These are phyloP conservation scores for Mola mola DNA, from an alignment of 2,113 vertebrate genomes.

Conservation along the genomic window DNA sequence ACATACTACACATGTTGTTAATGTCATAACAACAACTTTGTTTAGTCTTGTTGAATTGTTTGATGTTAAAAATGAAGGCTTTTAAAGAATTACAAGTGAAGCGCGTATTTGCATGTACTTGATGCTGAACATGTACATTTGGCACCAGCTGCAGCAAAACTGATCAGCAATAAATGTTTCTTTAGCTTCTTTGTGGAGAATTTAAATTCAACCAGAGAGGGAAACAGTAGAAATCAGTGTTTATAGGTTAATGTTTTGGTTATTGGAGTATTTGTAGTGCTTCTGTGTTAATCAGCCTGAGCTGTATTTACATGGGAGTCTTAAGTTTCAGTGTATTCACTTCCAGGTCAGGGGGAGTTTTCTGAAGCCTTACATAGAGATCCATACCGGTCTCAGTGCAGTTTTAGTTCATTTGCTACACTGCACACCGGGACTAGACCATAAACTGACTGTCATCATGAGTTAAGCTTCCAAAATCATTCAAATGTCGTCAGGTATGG, in stretches of 20 bases:
- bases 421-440: constrained; percentile 10
- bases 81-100: constrained; percentile 64
- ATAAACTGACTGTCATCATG: too few relatives aligned
- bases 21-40: constrained; percentile 32
- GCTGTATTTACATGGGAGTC: not conserved
- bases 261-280: constrained; percentile 1
- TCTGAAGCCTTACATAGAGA: constrained; percentile 8
- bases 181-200: constrained; percentile 27
- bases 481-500: too few relatives aligned
- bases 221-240: not conserved
- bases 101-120: constrained; percentile 77
- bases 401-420: constrained; percentile 42
- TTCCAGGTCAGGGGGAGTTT: constrained; percentile 15
- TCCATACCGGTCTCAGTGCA: constrained; percentile 34
- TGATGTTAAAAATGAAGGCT: constrained; percentile 63
- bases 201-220: constrained; percentile 18
- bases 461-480: too few relatives aligned
- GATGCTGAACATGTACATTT: constrained; percentile 68
- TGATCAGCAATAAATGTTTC: constrained; percentile 67
- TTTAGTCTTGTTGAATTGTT: constrained; percentile 46
- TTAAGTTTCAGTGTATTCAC: constrained; percentile 2
- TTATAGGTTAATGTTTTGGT: not conserved
- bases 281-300: constrained; percentile 10
- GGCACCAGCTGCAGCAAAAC: constrained; percentile 89
- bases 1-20: too few relatives aligned